These are phyloP conservation scores for Heliornis fulica DNA, from an alignment of 2,113 vertebrate genomes.

Conservation along the genomic window DNA sequence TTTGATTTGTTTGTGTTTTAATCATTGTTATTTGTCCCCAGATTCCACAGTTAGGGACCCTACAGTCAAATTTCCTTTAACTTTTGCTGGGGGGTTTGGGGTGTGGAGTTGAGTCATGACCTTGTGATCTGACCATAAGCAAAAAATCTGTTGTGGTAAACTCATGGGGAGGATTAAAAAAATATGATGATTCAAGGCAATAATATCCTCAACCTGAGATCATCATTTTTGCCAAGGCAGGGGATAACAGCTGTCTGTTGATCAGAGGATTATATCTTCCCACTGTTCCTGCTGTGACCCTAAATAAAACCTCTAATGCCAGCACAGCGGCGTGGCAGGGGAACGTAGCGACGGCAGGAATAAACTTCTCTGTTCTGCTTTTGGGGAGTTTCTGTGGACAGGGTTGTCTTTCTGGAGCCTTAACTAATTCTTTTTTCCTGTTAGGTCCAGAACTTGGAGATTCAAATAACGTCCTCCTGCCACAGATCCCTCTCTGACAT, in stretches of 20 bases:
- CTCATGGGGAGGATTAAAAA: neutral
- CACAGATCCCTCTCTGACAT: neutral
- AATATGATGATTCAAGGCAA: conserved; percentile 15
- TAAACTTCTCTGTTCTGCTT: neutral
- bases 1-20: conserved; percentile 8
- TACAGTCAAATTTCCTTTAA: neutral
- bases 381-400: neutral
- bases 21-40: neutral
- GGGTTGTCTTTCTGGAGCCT: neutral
- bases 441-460: neutral
- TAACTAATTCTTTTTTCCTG: neutral
- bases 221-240: neutral
- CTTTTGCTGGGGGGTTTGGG: neutral
- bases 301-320: conserved; percentile 22
- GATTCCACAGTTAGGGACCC: neutral
- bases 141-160: neutral
- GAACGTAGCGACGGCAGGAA: neutral
- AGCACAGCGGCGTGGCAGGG: rapidly evolving
- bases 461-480: neutral
- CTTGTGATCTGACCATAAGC: neutral
- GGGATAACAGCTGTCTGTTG: neutral
- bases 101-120: neutral
- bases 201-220: neutral
- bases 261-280: neutral
- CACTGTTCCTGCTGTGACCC: neutral